Conservation (phyloP, 2,113 vertebrate species). For the Lates calcarifer region DNA sequence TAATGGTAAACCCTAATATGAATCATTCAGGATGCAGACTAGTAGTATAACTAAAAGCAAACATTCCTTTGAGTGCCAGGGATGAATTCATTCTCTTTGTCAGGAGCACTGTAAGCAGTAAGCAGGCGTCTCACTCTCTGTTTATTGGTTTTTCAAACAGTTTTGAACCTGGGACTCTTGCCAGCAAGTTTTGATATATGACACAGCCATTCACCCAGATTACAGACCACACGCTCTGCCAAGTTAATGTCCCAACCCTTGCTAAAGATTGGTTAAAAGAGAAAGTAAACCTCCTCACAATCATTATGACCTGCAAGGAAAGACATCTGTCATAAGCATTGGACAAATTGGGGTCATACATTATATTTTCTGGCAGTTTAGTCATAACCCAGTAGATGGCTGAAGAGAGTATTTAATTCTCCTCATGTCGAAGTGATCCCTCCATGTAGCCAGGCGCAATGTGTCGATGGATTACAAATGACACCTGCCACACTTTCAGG, state of each 20-base stretch:
- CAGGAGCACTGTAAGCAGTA: constrained; percentile 22
- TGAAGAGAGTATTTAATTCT: constrained; percentile 55
- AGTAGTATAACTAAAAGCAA: constrained; percentile 35
- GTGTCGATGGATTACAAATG: constrained; percentile 68
- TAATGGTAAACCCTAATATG: constrained; percentile 42
- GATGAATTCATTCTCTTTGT: constrained; percentile 43
- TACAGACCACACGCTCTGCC: constrained; percentile 49
- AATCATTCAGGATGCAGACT: constrained; percentile 24
- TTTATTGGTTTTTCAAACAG: constrained; percentile 53
- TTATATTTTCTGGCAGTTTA: constrained; percentile 53
- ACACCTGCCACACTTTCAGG: constrained; percentile 53
- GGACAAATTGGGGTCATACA: constrained; percentile 41
- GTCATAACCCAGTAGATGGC: constrained; percentile 36
- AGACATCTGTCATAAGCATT: constrained; percentile 50
- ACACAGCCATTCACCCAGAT: constrained; percentile 46
- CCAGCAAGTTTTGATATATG: constrained; percentile 60
- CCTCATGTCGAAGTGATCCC: constrained; percentile 37
- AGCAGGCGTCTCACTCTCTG: constrained; percentile 10
- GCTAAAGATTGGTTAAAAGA: constrained; percentile 57
- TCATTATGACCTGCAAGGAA: constrained; percentile 46
- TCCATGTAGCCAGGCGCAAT: constrained; percentile 46
- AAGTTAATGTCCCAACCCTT: constrained; percentile 59
- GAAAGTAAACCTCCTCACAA: constrained; percentile 58
- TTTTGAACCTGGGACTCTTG: constrained; percentile 45
- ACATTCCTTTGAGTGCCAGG: not conserved